phyloP scores from a whole-genome alignment of 2,113 vertebrate species.

The Ammodytes marinus region DNA sequence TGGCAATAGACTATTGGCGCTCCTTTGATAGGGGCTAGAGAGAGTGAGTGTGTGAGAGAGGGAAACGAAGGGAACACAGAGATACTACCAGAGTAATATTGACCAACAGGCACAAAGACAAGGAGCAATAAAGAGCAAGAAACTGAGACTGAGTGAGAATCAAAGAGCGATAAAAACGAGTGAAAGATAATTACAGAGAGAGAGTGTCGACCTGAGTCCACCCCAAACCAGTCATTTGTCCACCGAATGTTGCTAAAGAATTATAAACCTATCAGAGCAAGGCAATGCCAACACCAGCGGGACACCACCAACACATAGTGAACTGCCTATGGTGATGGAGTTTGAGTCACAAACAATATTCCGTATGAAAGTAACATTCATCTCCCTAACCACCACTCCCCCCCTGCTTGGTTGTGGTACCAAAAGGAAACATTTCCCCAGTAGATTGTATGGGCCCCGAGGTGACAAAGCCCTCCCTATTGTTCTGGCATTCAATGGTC shows the following conservation, averaged over 20 bases:
- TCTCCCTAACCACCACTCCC: neutral
- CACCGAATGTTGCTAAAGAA: constrained; percentile 51
- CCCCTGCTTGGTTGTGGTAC: constrained; percentile 11
- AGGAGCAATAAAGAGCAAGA: constrained; percentile 52
- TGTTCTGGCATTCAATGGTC: constrained; percentile 53
- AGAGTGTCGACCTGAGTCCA: constrained; percentile 42
- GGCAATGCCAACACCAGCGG: constrained; percentile 48
- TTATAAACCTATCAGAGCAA: constrained; percentile 61
- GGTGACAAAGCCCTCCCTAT: constrained; percentile 58
- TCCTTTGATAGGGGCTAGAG: constrained; percentile 38
- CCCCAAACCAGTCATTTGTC: constrained; percentile 50
- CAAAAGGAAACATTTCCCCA: constrained; percentile 38
- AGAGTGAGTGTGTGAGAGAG: constrained; percentile 20
- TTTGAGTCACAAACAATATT: constrained; percentile 62
- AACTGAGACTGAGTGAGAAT: constrained; percentile 52
- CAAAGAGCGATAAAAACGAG: constrained; percentile 29
- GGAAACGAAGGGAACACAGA: constrained; percentile 39
- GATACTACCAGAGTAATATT: constrained; percentile 63
- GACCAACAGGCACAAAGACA: constrained; percentile 52
- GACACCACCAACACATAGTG: constrained; percentile 61
- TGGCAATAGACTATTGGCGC: constrained; percentile 51
- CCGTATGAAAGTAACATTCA: constrained; percentile 41
- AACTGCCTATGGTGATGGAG: constrained; percentile 68
- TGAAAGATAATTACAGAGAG: constrained; percentile 43
- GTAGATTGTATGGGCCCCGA: constrained; percentile 37